phyloP scores from a whole-genome alignment of 2,113 vertebrate genomes.

The Mus spicilegus region DNA sequence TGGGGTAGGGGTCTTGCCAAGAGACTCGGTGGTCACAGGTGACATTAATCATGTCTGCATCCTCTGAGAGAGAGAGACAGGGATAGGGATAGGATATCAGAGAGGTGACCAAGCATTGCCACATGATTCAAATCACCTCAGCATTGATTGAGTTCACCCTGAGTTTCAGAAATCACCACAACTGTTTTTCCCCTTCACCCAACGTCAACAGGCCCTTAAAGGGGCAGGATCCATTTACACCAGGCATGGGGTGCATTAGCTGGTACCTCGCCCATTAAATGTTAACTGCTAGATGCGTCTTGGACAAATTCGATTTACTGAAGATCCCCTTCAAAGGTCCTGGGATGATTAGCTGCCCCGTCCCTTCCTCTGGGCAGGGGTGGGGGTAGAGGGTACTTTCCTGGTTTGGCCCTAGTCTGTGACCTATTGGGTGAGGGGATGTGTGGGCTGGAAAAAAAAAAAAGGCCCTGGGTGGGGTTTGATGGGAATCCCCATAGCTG shows the following conservation, averaged over 20 bases:
- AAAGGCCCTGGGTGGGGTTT: neutral
- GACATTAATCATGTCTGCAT: slow-evolving; percentile 89
- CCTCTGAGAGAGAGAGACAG: slow-evolving; percentile 76
- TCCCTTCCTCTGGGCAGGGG: slow-evolving; percentile 53
- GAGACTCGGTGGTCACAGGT: slow-evolving; percentile 85
- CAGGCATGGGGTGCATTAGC: slow-evolving; percentile 83
- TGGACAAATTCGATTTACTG: slow-evolving; percentile 90
- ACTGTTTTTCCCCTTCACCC: slow-evolving; percentile 89
- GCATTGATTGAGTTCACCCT: slow-evolving; percentile 90
- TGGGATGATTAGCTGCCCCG: slow-evolving; percentile 82
- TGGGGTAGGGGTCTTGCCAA: slow-evolving; percentile 82
- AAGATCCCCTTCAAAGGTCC: slow-evolving; percentile 84
- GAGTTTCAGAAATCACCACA: slow-evolving; percentile 90
- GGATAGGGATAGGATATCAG: slow-evolving; percentile 89
- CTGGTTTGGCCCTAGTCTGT: slow-evolving; percentile 78
- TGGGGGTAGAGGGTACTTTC: slow-evolving; percentile 65
- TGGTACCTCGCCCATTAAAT: slow-evolving; percentile 86
- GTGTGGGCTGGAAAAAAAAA: neutral
- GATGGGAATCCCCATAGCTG: neutral
- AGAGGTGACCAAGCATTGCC: slow-evolving; percentile 90
- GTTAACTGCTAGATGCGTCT: slow-evolving; percentile 86
- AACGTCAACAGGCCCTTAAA: slow-evolving; percentile 87
- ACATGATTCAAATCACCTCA: slow-evolving; percentile 91
- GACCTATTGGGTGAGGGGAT: slow-evolving; percentile 69
- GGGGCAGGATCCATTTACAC: slow-evolving; percentile 86